These are phyloP conservation scores for Sebastes iracundus DNA, from an alignment of 2,797 vertebrate genomes.

Conservation along the genomic window DNA sequence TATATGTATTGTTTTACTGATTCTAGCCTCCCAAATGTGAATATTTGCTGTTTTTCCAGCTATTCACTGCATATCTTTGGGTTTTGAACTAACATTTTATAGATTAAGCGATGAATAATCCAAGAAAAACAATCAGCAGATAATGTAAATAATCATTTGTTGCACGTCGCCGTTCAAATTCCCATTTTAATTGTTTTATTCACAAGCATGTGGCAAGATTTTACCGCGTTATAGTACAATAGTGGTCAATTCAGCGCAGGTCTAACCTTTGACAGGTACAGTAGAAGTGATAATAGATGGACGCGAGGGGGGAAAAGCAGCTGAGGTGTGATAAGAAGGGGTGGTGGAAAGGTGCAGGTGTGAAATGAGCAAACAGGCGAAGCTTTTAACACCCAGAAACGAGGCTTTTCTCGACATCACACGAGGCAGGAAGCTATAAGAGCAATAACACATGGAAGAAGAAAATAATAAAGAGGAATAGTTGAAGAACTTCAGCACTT, in stretches of 20 bases:
- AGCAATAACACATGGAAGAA: constrained; percentile 61
- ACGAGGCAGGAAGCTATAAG: constrained; percentile 15
- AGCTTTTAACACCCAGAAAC: constrained; percentile 11
- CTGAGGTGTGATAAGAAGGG: background rate
- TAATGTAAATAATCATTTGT: background rate
- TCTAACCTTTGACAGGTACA: constrained; percentile 2
- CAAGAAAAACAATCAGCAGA: background rate
- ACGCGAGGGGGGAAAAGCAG: constrained; percentile 1
- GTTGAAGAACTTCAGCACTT: constrained; percentile 5
- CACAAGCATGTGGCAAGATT: background rate
- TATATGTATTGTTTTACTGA: background rate
- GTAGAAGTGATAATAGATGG: constrained; percentile 10
- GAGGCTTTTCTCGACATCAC: constrained; percentile 65
- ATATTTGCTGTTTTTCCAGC: background rate
- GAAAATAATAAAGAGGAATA: constrained; percentile 62
- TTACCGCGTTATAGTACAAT: background rate
- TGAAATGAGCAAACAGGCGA: background rate
- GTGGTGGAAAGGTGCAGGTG: constrained; percentile 18
- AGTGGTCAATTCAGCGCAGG: background rate
- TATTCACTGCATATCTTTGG: background rate
- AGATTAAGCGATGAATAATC: background rate
- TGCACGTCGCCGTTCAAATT: background rate
- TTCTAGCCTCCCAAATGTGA: background rate
- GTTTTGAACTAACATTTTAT: background rate
- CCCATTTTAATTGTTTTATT: background rate